These are phyloP conservation scores for Orthonyx spaldingii DNA, from an alignment of 2,113 vertebrate species.

Conservation along the genomic window DNA sequence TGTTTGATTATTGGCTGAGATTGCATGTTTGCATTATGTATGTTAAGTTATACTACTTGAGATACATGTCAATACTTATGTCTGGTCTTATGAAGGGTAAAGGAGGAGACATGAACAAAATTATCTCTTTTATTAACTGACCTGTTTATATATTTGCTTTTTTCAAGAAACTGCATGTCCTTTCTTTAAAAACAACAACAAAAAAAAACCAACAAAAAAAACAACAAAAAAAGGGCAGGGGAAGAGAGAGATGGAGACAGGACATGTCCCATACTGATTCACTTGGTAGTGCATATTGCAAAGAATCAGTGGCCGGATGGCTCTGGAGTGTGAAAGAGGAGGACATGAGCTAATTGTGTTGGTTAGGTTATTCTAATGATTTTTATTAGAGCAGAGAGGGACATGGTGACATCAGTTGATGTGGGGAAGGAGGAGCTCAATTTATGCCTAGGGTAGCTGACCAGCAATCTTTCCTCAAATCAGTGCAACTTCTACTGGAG, in stretches of 20 bases:
- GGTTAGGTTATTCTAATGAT: neutral
- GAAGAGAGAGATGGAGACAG: neutral
- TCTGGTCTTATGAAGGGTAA: neutral
- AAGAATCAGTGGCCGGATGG: neutral
- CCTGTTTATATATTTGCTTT: neutral
- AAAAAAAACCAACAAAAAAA: too few species aligned
- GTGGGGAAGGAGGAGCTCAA: neutral
- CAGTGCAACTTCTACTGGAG: neutral
- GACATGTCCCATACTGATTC: neutral
- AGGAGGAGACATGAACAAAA: neutral
- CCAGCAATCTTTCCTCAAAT: neutral
- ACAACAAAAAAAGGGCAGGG: neutral
- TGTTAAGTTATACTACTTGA: neutral
- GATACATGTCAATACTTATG: neutral
- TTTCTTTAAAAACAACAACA: neutral
- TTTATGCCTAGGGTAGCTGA: neutral
- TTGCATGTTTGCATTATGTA: neutral
- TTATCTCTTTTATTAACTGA: neutral
- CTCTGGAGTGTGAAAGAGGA: neutral
- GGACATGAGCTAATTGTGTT: neutral
- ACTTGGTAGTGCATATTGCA: neutral
- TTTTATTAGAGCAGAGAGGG: neutral
- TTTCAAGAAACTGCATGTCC: neutral
- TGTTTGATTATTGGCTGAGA: neutral
- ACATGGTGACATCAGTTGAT: neutral